These are phyloP conservation scores for Xestoiulus laeticollis DNA, from an alignment of 2,888 invertebrate genomes.

Conservation along the genomic window DNA sequence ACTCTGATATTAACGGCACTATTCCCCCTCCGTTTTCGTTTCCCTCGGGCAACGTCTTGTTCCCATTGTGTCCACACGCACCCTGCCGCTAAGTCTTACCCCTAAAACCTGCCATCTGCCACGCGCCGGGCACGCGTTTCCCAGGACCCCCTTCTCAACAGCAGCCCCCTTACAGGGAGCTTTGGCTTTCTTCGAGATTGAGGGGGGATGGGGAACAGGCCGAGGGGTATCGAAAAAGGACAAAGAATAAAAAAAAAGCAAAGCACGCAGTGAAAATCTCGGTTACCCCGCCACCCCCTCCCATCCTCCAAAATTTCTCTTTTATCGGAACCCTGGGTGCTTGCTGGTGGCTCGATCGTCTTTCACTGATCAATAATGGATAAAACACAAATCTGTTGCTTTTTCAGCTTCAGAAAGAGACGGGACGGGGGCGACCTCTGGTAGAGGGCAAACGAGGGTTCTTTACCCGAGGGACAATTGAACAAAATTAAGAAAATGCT, in stretches of 20 bases:
- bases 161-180: background rate
- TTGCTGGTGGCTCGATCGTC: background rate
- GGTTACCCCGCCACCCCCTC: background rate
- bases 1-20: background rate
- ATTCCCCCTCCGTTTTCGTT: background rate
- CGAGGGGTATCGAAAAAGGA: background rate
- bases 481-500: no score
- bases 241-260: background rate
- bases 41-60: constrained; percentile 26
- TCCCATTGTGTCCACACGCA: background rate
- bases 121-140: background rate
- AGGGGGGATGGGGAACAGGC: background rate
- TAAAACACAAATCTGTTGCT: background rate
- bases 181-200: background rate
- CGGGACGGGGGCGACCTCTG: background rate
- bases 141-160: no score
- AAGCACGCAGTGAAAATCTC: background rate
- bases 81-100: background rate
- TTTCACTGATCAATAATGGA: background rate
- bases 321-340: background rate
- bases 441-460: background rate
- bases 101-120: constrained; percentile 12
- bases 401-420: background rate
- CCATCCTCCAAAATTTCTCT: background rate
- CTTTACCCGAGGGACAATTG: no score